These are phyloP conservation scores for Strigops habroptila DNA, from an alignment of 2,113 vertebrate species.

Conservation along the genomic window DNA sequence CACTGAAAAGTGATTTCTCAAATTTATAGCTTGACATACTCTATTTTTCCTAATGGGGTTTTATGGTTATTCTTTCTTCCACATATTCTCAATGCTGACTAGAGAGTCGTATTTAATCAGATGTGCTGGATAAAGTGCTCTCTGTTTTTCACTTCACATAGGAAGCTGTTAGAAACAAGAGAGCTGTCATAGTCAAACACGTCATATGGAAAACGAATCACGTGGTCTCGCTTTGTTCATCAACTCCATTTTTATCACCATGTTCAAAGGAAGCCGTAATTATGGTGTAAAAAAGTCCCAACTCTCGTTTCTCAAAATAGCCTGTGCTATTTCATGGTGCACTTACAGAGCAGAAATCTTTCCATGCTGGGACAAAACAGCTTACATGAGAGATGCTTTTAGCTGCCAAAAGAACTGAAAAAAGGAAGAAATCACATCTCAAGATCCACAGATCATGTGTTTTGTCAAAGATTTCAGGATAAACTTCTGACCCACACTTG, in stretches of 20 bases:
- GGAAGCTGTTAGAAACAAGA: background rate
- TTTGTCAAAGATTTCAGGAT: background rate
- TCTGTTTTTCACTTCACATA: background rate
- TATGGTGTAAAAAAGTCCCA: background rate
- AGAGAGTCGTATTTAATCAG: background rate
- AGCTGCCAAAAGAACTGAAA: background rate
- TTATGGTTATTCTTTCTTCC: background rate
- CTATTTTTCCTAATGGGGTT: background rate
- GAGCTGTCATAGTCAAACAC: constrained; percentile 27
- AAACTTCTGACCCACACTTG: background rate
- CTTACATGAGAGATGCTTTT: background rate
- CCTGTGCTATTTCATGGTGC: background rate
- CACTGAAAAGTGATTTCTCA: background rate
- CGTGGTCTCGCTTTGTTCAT: background rate
- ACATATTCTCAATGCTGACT: background rate
- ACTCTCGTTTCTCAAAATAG: constrained; percentile 12
- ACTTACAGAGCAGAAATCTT: background rate
- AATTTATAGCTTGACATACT: constrained; percentile 9
- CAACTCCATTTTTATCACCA: constrained; percentile 1
- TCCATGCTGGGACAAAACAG: background rate
- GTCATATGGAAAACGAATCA: constrained; percentile 13
- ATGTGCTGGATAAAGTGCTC: background rate
- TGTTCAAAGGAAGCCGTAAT: constrained; percentile 25
- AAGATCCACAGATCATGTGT: background rate
- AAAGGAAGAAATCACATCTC: background rate